Evolutionary conservation across 2,113 vertebrate species (phyloP).

Genomic region (Centrocercus urophasianus): DNA sequence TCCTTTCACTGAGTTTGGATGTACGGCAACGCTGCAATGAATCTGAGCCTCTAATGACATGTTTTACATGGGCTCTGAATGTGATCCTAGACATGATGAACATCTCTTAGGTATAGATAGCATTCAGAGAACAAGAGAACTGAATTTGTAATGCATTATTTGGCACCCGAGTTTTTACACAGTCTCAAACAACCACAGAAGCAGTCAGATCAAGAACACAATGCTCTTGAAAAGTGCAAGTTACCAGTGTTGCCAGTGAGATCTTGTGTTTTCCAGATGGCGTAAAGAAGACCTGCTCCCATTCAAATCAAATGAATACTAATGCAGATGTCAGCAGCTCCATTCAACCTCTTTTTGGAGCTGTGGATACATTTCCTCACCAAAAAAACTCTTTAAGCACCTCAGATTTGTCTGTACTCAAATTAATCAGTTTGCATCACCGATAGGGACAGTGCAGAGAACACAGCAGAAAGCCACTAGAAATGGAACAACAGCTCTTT

Average conservation of each 20-base stretch:
- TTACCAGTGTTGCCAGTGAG: neutral
- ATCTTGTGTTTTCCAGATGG: neutral
- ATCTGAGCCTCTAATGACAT: neutral
- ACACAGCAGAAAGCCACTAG: neutral
- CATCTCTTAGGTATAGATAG: neutral
- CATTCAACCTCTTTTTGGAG: neutral
- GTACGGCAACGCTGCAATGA: neutral
- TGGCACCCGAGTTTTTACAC: neutral
- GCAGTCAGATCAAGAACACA: neutral
- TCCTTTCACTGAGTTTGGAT: neutral
- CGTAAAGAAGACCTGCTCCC: neutral
- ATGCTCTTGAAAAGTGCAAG: neutral
- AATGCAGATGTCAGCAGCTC: neutral
- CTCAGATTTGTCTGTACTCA: neutral
- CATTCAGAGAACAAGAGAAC: neutral
- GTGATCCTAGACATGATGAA: neutral
- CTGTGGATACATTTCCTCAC: neutral
- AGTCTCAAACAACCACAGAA: neutral
- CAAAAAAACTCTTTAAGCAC: neutral
- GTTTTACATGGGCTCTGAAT: neutral
- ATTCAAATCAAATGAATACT: neutral
- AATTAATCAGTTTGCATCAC: slow-evolving; percentile 23
- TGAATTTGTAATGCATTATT: neutral
- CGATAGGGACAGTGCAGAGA: neutral
- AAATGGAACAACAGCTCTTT: neutral